These are phyloP conservation scores for Hypercompe scribonia DNA, from an alignment of 2,888 invertebrate species.

Conservation along the genomic window DNA sequence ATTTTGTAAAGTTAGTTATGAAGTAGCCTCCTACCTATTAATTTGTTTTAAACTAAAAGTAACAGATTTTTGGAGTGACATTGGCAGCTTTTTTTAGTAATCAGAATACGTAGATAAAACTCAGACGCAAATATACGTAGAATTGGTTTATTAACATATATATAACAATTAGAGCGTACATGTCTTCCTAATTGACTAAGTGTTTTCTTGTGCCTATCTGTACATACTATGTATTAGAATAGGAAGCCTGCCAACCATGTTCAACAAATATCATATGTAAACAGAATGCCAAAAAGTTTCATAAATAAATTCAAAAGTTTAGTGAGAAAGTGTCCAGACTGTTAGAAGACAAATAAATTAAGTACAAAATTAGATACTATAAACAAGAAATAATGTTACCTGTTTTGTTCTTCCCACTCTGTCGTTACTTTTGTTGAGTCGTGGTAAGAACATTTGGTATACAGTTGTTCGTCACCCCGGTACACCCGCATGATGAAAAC, in stretches of 20 bases:
- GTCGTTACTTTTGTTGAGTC: conserved; percentile 34
- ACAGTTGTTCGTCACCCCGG: conserved; percentile 41
- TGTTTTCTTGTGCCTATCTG: not conserved
- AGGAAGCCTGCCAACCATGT: not conserved
- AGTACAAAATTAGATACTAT: conserved; percentile 20
- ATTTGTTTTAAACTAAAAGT: not conserved
- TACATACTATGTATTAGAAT: not conserved
- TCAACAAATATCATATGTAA: not conserved
- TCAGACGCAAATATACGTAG: not conserved
- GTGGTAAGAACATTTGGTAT: conserved; percentile 52
- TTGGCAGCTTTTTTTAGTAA: not conserved
- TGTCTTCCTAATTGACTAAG: not conserved
- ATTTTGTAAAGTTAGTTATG: conserved; percentile 10
- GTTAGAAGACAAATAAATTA: conserved; percentile 23
- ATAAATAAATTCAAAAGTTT: not conserved
- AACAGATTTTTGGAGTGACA: not conserved
- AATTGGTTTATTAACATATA: not conserved
- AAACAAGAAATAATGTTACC: conserved; percentile 42
- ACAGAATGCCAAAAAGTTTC: not conserved
- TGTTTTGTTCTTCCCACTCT: conserved; percentile 26
- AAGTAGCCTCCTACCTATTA: not conserved
- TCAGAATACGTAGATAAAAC: not conserved
- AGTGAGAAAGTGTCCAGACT: conserved; percentile 10
- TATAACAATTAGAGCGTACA: not conserved
- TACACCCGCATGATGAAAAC: conserved; percentile 49